phyloP scores from a whole-genome alignment of 2,113 vertebrate genomes.

The Hyla sarda region DNA sequence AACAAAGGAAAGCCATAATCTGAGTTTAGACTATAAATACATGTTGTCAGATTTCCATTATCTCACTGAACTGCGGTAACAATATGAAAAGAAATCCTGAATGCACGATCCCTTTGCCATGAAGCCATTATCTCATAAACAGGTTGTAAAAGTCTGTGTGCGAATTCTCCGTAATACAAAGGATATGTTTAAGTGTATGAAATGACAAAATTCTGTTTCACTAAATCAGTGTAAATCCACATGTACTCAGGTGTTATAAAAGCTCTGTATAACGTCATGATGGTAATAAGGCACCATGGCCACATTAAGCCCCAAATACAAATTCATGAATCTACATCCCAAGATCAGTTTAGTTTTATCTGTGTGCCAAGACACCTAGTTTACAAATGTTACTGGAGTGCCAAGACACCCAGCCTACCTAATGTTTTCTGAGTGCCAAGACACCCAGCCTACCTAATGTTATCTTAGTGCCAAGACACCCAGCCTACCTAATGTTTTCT shows the following conservation, averaged over 20 bases:
- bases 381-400: too few species aligned
- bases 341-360: too few species aligned
- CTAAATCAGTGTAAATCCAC: neutral
- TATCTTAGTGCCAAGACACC: too few species aligned
- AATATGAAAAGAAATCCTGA: constrained; percentile 26
- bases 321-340: too few species aligned
- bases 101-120: constrained; percentile 7
- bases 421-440: too few species aligned
- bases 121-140: constrained; percentile 39
- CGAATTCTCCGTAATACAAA: neutral
- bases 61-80: constrained; percentile 30
- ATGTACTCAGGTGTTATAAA: neutral
- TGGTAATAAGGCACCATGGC: too few species aligned
- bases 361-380: too few species aligned
- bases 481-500: too few species aligned
- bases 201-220: neutral
- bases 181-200: neutral
- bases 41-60: constrained; percentile 43
- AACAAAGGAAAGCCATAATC: constrained; percentile 25
- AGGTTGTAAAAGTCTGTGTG: constrained; percentile 2
- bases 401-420: too few species aligned
- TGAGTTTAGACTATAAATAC: constrained; percentile 39
- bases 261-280: too few species aligned
- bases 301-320: too few species aligned
- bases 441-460: too few species aligned